These are phyloP conservation scores for Cancer borealis DNA, from an alignment of 2,888 invertebrate genomes.

Conservation along the genomic window DNA sequence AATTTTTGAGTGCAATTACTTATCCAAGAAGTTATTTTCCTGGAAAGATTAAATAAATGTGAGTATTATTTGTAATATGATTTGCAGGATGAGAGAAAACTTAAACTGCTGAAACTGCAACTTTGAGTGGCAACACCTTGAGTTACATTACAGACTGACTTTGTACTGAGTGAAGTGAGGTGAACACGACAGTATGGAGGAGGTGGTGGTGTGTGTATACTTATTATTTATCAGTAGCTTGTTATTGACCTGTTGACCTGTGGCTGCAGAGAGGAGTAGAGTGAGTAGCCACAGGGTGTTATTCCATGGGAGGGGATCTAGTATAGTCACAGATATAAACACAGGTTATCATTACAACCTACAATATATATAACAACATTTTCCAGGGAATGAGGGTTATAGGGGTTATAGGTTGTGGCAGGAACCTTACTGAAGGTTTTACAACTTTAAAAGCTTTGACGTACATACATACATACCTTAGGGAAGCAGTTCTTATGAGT, in stretches of 20 bases:
- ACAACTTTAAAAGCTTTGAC: neutral
- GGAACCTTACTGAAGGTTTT: neutral
- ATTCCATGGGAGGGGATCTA: neutral
- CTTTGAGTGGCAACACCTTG: neutral
- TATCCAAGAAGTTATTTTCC: neutral
- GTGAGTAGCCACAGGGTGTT: neutral
- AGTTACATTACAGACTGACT: neutral
- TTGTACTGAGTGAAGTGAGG: neutral
- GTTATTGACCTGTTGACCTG: neutral
- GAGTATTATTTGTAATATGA: neutral
- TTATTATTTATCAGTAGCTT: neutral
- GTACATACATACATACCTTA: neutral
- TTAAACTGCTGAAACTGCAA: neutral
- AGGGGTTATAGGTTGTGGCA: neutral
- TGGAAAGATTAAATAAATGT: neutral
- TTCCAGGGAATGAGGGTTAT: neutral
- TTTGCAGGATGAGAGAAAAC: neutral
- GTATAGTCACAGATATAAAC: neutral
- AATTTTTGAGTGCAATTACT: neutral
- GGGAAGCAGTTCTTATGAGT: neutral
- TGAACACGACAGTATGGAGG: neutral
- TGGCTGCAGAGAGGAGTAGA: neutral
- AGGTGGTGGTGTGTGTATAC: neutral
- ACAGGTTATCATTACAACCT: neutral
- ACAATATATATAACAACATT: neutral